Evolutionary conservation across 2,113 vertebrate species (phyloP), one percentile per base, ranked within the genome.

Genomic region (Ophthalmolycus amberensis): DNA sequence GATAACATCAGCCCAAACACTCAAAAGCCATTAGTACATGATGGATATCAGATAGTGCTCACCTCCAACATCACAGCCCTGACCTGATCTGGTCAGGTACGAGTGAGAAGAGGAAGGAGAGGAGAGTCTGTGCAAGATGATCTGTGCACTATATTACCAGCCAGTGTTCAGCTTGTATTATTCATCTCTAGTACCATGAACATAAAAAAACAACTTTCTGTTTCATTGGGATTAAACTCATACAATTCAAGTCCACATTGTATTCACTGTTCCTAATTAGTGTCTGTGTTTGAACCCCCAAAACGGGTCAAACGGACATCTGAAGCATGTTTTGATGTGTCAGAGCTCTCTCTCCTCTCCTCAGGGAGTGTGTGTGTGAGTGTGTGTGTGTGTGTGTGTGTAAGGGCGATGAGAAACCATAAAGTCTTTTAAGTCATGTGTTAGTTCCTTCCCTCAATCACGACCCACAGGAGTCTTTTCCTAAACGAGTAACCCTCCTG

Each of bases 11-110:
- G 71, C 75, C 22, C 46, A 37, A 58, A 66, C 20, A 12, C 71
- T 71, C 44, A 68, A 20, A 80, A 75, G 54, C 79, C 72, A 73
- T 80, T 76, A 73, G 73, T 34, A 7, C 9, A 16, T 56, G 37
- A 52, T 25, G 54, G 46, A 37, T 76, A 71, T 85, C 59, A 81
- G 67, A 80, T 37, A 9, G 34, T 71, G 83, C 77, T 72, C 52
- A 54, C 38, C 42, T 71, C 71, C 67, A 75, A 75, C 65, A 50
- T 59, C 46, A 46, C 63, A 73, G 10, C 38, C n/a, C 46, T 37
- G 56, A 84, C 48, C 63, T 0, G 6, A 70, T 54, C 70, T 22
- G 6, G 32, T 25, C 25, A 22, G 20, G 2, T 52, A 22, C 20
- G 42, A 46, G 38, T 27, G 48, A 38, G 50, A 32, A 58, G 32